Conservation (phyloP, 2,888 invertebrate genomes). For the Drosophila merina region DNA sequence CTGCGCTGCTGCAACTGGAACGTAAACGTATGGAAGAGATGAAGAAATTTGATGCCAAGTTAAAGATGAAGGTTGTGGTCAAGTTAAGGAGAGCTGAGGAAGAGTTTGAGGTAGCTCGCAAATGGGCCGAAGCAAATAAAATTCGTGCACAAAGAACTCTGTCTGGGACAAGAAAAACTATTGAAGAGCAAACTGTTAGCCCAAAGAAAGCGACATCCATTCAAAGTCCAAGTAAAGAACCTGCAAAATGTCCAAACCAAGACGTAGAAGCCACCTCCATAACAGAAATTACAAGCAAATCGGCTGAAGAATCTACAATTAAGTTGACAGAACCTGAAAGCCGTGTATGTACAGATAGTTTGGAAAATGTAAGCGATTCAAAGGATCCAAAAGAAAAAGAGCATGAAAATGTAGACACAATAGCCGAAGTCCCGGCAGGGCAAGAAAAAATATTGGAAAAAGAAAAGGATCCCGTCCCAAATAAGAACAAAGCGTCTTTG, state of each 20-base stretch:
- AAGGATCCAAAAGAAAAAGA: conserved; percentile 4
- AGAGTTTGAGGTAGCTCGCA: conserved; percentile 73
- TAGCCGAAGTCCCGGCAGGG: background rate
- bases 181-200: conserved; percentile 2
- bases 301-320: background rate
- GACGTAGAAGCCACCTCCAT: background rate
- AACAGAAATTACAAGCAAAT: background rate
- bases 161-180: background rate
- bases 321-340: background rate
- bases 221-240: background rate
- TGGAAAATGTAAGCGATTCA: background rate
- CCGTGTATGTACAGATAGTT: background rate
- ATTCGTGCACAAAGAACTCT: background rate
- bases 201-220: background rate
- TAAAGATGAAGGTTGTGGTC: conserved; percentile 79
- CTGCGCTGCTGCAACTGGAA: conserved; percentile 81
- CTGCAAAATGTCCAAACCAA: conserved; percentile 16
- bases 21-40: conserved; percentile 80
- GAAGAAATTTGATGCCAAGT: conserved; percentile 79
- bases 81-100: conserved; percentile 77
- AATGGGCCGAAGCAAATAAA: conserved; percentile 56
- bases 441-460: background rate
- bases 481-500: conserved; percentile 7
- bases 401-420: background rate
- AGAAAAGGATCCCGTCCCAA: background rate